Evolutionary conservation across 2,113 vertebrate genomes (phyloP), one percentile per base, ranked within the genome.

Genomic region (Albula glossodonta): DNA sequence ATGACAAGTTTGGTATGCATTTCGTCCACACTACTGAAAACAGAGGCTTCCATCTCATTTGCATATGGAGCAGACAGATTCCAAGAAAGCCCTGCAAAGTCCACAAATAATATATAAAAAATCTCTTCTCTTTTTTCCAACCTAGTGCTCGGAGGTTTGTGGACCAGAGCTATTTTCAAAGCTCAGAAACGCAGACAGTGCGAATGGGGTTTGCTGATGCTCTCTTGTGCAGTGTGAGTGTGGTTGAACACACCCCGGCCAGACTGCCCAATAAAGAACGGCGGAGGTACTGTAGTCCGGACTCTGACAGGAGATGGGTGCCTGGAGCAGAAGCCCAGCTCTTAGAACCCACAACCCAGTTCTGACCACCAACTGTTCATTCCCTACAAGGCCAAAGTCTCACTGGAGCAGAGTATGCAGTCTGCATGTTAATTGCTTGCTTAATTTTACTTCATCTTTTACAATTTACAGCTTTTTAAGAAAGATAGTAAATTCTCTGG

Each of bases 171-270:
- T 94, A 93, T 94, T 95, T 93, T 93, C 86, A 93, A 93, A 89
- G 77, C 22, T 74, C 66, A 78, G 78, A 85, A 82, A 87, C 92
- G 92, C 92, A 94, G 91, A 93, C 91, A 81, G 89, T 91, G 91
- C 89, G 93, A 93, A 88, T 87, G 89, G 89, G 90, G 92, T 90
- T 91, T 78, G 90, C 92, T 93, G 83, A 84, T 83, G 70, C 86
- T 80, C 88, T 86, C 91, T 22, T 66, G 91, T 90, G 83, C 89
- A 91, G 81, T 85, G 91, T 87, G 90, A 91, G 92, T 95, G 94
- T 88, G 95, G 94, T 95, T 70, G 92, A 94, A 93, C 94, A 93
- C 95, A 85, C 95, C 93, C 95, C 91, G 78, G 93, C 90, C 94
- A 93, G 89, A 90, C 92, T 88, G 92, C 88, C 91, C 94, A 94